Conservation (phyloP, 2,113 vertebrate species). For the Nothocercus julius region DNA sequence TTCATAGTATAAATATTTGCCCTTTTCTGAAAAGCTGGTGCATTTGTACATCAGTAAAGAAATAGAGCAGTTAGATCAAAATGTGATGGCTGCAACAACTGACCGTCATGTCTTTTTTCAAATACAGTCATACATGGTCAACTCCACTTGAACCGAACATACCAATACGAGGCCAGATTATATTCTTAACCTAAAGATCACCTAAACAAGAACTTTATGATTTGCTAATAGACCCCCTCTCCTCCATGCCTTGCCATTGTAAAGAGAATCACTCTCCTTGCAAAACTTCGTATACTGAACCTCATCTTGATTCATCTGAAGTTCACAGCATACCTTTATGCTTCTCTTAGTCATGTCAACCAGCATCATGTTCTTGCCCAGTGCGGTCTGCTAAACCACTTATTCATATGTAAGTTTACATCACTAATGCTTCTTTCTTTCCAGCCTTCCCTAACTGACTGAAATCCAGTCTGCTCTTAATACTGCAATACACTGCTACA, state of each 20-base stretch:
- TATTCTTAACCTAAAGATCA: neutral
- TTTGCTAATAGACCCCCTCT: neutral
- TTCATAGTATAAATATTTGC: neutral
- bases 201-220: neutral
- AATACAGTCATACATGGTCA: neutral
- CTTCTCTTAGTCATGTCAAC: neutral
- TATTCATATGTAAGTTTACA: neutral
- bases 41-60: neutral
- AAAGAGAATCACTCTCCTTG: neutral
- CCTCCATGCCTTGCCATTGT: neutral
- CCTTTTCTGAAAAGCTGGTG: neutral
- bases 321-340: neutral
- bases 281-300: neutral
- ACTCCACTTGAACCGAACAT: neutral
- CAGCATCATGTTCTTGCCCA: neutral
- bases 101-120: neutral
- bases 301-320: neutral
- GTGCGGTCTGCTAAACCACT: neutral
- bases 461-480: neutral
- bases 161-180: neutral
- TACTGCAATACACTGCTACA: neutral
- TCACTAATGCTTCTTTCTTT: neutral
- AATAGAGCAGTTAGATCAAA: neutral
- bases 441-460: neutral
- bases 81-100: neutral